Base-by-base conservation (phyloP, 2,113 vertebrate species). In the Cavia aperea region DNA sequence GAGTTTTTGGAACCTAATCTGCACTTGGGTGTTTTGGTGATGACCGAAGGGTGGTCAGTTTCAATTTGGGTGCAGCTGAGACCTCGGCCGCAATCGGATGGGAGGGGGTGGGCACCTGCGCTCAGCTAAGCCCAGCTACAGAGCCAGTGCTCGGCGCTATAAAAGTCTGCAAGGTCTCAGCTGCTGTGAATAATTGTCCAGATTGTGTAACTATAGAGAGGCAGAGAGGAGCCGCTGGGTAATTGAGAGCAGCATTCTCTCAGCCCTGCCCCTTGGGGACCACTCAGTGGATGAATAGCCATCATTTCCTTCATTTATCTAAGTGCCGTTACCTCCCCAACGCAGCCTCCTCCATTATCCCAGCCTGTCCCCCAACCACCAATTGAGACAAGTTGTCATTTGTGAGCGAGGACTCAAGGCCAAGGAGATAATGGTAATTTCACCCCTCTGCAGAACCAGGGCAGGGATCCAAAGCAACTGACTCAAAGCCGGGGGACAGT, bases 281-380 rank as follows among this genome's bases (percentile, higher is more conserved):
- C 93, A 95, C 95, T 96, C 92, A 36, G 84, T 54, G 66, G 86
- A 87, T 95, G 93, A 96, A 94, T 79, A 93, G 92, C 94, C 90
- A 86, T 95, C 87, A 95, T 96, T 95, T 75, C 73, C 68, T 90
- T 93, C 96, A 93, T 96, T 96, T 93, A 88, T 95, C 89, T 92
- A 93, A 96, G 96, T 93, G 88, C 87, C 0, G 3, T 95, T 91
- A 78, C 94, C 88, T 91, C 96, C 96, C 92, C 73, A 82, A 81
- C 78, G 86, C 94, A 93, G 93, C 94, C 93, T 89, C 93, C 84
- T 87, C 93, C 95, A 95, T 96, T 96, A 95, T 95, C 90, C 73
- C 92, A 51, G 94, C 83, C 96, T 95, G 93, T 88, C 81, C 95
- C 95, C 92, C 94, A 95, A 73, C 82, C 85, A n/a, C 94, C 95